phyloP scores from a whole-genome alignment of 2,113 vertebrate genomes.

The Grantiella picta region DNA sequence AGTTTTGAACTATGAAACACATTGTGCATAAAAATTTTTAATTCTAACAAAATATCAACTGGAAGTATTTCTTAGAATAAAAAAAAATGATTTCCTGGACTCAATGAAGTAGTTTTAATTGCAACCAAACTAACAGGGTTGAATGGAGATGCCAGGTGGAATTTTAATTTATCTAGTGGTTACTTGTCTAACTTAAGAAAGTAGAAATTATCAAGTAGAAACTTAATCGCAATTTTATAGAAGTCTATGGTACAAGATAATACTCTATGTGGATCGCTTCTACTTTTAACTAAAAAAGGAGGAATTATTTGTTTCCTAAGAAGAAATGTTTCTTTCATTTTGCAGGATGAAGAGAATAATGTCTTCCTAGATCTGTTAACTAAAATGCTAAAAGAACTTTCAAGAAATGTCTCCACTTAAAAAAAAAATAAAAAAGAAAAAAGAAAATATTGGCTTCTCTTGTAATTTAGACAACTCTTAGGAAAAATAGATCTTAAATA shows the following conservation, averaged over 20 bases:
- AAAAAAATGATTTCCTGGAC: neutral
- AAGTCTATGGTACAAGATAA: neutral
- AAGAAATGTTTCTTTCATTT: neutral
- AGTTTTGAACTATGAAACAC: neutral
- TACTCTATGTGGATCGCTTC: neutral
- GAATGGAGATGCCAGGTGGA: fast-evolving
- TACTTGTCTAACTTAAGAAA: neutral
- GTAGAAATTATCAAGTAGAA: neutral
- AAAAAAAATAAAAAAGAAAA: neutral
- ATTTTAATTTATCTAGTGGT: neutral
- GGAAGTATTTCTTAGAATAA: neutral
- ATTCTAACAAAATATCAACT: neutral
- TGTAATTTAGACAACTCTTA: neutral
- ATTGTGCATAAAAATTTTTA: neutral
- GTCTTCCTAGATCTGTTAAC: neutral
- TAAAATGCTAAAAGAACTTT: neutral
- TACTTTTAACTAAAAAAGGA: neutral
- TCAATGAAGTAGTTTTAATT: neutral
- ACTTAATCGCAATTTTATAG: neutral
- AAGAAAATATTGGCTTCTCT: neutral
- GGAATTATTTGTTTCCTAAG: neutral
- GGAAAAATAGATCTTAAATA: neutral
- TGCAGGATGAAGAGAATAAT: neutral
- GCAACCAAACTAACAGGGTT: neutral
- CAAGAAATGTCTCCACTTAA: neutral